These are phyloP conservation scores for Notolepis coatsorum DNA, from an alignment of 2,797 vertebrate genomes.

Conservation along the genomic window DNA sequence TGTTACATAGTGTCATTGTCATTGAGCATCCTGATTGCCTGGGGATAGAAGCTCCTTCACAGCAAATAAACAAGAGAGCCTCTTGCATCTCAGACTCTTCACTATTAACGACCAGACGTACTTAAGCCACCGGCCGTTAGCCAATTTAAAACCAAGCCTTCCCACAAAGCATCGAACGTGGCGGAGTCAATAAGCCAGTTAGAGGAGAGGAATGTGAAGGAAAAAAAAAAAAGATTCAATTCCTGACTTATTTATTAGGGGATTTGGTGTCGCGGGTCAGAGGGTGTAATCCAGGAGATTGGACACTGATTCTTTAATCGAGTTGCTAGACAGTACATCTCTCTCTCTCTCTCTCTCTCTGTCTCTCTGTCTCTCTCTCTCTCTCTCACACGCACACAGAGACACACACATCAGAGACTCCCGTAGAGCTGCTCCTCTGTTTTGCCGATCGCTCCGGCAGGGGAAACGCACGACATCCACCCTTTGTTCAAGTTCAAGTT, in stretches of 20 bases:
- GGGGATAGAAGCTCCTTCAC: too few species aligned
- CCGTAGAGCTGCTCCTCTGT: constrained; percentile 41
- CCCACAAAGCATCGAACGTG: constrained; percentile 54
- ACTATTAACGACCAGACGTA: constrained; percentile 54
- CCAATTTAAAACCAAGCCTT: constrained; percentile 51
- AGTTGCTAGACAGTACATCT: constrained; percentile 50
- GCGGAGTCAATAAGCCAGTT: constrained; percentile 73
- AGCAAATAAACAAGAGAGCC: constrained; percentile 29
- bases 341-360: constrained; percentile 32
- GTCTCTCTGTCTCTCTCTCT: constrained; percentile 24
- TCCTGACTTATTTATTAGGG: constrained; percentile 70
- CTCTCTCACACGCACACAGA: constrained; percentile 12
- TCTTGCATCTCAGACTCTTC: constrained; percentile 54
- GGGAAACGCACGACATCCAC: not conserved
- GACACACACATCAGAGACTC: too few species aligned
- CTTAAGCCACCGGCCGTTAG: constrained; percentile 48
- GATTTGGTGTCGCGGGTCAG: constrained; percentile 71
- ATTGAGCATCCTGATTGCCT: too few species aligned
- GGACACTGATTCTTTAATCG: constrained; percentile 75
- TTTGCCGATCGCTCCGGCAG: constrained; percentile 8
- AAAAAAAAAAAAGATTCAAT: constrained; percentile 54
- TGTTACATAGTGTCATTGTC: too few species aligned
- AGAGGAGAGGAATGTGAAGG: constrained; percentile 40
- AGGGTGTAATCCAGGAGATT: constrained; percentile 73
- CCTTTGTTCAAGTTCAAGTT: too few species aligned